Conservation (phyloP, 2,888 invertebrate genomes). For the Camptogramma bilineatum region DNA sequence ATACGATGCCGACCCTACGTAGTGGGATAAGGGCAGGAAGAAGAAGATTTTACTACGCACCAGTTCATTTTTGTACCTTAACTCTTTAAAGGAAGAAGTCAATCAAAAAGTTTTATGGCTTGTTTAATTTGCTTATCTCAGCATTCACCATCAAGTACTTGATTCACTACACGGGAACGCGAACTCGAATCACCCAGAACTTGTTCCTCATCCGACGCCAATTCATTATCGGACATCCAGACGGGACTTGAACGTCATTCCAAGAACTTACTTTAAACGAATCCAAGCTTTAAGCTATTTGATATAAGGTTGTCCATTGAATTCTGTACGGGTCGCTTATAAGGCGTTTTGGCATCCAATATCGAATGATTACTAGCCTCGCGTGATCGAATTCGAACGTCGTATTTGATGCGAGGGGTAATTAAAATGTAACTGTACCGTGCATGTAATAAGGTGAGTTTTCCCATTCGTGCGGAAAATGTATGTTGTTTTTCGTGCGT, state of each 20-base stretch:
- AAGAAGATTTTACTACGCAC: no score
- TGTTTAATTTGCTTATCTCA: conserved; percentile 42
- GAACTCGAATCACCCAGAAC: conserved; percentile 71
- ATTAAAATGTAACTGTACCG: conserved; percentile 64
- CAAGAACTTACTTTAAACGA: conserved; percentile 35
- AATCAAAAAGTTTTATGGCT: conserved; percentile 34
- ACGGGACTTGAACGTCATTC: conserved; percentile 72
- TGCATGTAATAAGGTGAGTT: conserved; percentile 58
- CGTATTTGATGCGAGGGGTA: conserved; percentile 59
- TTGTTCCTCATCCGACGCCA: conserved; percentile 75
- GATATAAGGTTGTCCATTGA: conserved; percentile 52
- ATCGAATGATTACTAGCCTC: conserved; percentile 82
- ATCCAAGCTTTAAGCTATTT: conserved; percentile 38
- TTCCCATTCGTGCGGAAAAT: conserved; percentile 51
- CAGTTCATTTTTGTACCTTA: conserved; percentile 2
- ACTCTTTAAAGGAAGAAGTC: conserved; percentile 19
- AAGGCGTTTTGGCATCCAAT: conserved; percentile 77
- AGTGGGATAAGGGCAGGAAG: no score
- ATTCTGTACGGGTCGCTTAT: conserved; percentile 52
- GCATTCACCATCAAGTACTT: conserved; percentile 52
- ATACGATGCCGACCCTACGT: no score
- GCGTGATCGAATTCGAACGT: conserved; percentile 69
- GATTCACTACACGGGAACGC: conserved; percentile 51
- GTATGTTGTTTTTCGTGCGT: conserved; percentile 73
- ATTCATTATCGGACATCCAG: conserved; percentile 81